Conservation (phyloP, 2,797 vertebrate genomes). For the Channa striata region DNA sequence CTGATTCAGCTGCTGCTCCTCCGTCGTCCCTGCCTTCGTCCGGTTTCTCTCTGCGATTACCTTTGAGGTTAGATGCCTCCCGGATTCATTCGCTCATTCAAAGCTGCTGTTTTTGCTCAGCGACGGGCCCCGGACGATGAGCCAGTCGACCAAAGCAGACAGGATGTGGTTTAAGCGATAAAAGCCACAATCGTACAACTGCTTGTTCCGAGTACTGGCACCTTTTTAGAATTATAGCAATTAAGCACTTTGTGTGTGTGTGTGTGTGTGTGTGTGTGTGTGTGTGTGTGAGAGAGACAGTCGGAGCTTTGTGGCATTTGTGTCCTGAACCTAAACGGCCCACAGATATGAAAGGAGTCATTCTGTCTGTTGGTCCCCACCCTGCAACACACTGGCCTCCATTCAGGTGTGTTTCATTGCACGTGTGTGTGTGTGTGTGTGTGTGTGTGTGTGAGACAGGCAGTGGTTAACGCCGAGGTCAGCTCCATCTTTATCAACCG, state of each 20-base stretch:
- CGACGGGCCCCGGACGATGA: too few relatives aligned
- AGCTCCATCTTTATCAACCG: slow-evolving; percentile 62
- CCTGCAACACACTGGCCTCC: slow-evolving; percentile 54
- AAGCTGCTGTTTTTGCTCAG: too few relatives aligned
- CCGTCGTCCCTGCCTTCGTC: too few relatives aligned
- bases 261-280: background rate
- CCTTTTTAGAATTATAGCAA: background rate
- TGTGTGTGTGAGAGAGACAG: background rate
- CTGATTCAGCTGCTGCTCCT: too few relatives aligned
- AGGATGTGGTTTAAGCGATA: background rate
- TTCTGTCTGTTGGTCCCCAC: slow-evolving; percentile 16
- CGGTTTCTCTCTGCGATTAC: too few relatives aligned
- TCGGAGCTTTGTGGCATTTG: background rate
- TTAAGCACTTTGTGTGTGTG: background rate
- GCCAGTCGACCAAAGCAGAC: background rate
- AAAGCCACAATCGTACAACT: slow-evolving; percentile 1
- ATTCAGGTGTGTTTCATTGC: slow-evolving; percentile 51
- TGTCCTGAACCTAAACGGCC: slow-evolving; percentile 4
- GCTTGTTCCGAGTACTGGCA: background rate
- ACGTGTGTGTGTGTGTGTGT: slow-evolving; percentile 16
- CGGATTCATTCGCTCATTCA: too few relatives aligned
- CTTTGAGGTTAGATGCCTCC: too few relatives aligned
- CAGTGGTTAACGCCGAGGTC: slow-evolving; percentile 49
- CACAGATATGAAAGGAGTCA: slow-evolving; percentile 11
- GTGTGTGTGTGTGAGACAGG: slow-evolving; percentile 28